phyloP scores from a whole-genome alignment of 2,113 vertebrate species.

The Vimba vimba region DNA sequence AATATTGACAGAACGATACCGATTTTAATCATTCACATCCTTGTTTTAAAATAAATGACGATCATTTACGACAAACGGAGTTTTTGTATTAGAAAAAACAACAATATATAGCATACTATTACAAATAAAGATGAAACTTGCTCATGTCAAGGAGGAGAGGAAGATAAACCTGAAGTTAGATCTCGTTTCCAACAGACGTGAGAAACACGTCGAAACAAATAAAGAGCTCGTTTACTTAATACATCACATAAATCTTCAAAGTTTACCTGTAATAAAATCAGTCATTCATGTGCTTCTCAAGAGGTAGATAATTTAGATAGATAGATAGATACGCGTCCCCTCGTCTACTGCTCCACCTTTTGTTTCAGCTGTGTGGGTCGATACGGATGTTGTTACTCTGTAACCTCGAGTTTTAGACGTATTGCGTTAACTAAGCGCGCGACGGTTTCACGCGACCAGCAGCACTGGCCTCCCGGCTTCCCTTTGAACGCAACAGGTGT shows the following conservation, averaged over 20 bases:
- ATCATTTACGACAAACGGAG: background rate
- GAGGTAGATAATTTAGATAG: background rate
- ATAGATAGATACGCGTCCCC: background rate
- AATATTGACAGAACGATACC: background rate
- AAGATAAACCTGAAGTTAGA: background rate
- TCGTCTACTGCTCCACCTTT: background rate
- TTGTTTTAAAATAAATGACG: background rate
- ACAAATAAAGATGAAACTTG: background rate
- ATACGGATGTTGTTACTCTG: slow-evolving; percentile 15
- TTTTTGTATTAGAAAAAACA: background rate
- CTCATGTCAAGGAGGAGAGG: background rate
- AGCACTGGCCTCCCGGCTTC: slow-evolving; percentile 46
- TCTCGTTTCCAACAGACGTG: background rate
- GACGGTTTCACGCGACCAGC: slow-evolving; percentile 20
- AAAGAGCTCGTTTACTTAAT: background rate
- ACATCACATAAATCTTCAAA: slow-evolving; percentile 3
- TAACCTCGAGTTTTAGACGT: background rate
- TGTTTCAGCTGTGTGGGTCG: background rate
- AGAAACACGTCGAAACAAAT: background rate
- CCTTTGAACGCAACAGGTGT: slow-evolving; percentile 71
- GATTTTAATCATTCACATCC: background rate
- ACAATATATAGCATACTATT: background rate
- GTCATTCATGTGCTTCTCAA: slow-evolving; percentile 15
- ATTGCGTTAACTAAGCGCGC: background rate
- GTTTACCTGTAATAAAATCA: slow-evolving; percentile 47